Evolutionary conservation across 2,888 invertebrate species (phyloP).

Genomic region (Isotomurus palustris): DNA sequence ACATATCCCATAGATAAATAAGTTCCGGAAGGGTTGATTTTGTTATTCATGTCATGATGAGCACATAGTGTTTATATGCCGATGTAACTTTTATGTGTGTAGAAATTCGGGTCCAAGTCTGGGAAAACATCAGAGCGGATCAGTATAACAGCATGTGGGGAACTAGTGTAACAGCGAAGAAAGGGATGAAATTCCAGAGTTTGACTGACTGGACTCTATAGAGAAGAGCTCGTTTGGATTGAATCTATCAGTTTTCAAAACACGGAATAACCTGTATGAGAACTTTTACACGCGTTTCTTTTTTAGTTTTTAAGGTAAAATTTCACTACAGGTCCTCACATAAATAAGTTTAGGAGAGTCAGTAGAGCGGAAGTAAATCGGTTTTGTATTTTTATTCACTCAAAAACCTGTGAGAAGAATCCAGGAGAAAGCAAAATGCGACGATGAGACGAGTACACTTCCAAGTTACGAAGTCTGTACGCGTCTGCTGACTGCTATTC

Average conservation of each 20-base stretch:
- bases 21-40: neutral
- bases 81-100: slow-evolving; percentile 16
- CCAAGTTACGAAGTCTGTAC: neutral
- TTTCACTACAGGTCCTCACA: neutral
- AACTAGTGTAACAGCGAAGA: slow-evolving; percentile 56
- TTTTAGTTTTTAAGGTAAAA: neutral
- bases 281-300: neutral
- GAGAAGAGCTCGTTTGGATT: neutral
- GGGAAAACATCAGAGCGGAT: slow-evolving; percentile 76
- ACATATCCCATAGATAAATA: too few relatives aligned
- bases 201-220: too few relatives aligned
- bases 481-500: neutral
- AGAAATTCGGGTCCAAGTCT: slow-evolving; percentile 71
- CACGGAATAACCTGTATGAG: neutral
- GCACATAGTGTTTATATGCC: neutral
- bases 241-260: slow-evolving; percentile 1
- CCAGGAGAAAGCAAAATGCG: neutral
- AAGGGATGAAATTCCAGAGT: neutral
- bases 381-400: neutral
- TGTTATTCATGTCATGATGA: neutral
- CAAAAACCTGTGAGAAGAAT: neutral
- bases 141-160: slow-evolving; percentile 76
- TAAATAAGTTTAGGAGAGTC: too few relatives aligned
- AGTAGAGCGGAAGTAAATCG: neutral
- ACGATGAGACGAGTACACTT: neutral